Conservation (phyloP, 2,113 vertebrate genomes). For the Emberiza fucata region DNA sequence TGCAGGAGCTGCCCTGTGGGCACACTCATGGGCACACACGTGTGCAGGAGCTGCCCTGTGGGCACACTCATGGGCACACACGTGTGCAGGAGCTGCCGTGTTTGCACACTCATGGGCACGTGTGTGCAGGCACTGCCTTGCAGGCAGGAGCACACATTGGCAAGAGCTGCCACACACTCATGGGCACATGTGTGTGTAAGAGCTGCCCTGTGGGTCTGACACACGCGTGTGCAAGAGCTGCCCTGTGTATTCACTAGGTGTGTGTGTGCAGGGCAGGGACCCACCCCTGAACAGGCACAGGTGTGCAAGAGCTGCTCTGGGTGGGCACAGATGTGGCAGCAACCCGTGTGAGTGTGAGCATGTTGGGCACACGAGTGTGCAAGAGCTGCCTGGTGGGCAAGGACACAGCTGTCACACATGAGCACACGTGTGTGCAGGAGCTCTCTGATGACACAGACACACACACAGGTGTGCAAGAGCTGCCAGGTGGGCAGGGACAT, state of each 20-base stretch:
- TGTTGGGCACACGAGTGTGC: neutral
- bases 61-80: too few species aligned
- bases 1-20: neutral
- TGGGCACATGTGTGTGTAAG: neutral
- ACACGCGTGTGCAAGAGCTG: neutral
- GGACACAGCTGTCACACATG: neutral
- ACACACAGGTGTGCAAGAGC: neutral
- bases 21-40: fast-evolving
- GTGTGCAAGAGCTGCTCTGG: neutral
- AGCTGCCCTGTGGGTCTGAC: neutral
- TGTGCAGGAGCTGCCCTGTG: neutral
- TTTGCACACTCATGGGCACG: too few species aligned
- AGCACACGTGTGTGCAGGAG: neutral
- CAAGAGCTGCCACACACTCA: neutral
- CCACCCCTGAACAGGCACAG: too few species aligned
- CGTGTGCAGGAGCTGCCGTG: too few species aligned
- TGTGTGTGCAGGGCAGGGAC: too few species aligned
- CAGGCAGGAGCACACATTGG: fast-evolving
- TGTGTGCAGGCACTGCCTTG: neutral
- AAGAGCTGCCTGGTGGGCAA: neutral
- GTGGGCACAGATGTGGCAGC: neutral
- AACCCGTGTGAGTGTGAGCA: neutral
- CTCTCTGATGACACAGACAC: neutral
- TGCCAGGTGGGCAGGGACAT: neutral
- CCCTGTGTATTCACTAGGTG: too few species aligned